These are phyloP conservation scores for Lindbergichthys nudifrons DNA, from an alignment of 2,797 vertebrate genomes.

Conservation along the genomic window DNA sequence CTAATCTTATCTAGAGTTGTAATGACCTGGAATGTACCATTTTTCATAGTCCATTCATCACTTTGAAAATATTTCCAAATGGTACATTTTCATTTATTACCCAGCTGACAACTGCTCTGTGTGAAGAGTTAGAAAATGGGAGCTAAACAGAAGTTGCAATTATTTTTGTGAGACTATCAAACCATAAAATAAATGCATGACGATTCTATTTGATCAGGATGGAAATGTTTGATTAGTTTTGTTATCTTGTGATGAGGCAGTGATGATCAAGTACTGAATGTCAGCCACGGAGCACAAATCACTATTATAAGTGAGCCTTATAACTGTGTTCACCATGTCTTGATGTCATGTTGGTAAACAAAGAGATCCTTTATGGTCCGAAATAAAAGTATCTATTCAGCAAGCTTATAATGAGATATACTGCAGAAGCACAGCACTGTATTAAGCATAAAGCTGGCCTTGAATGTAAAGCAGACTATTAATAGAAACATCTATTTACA, in stretches of 20 bases:
- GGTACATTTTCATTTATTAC: constrained; percentile 5
- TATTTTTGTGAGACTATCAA: not conserved
- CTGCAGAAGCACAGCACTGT: constrained; percentile 39
- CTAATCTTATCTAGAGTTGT: constrained; percentile 6
- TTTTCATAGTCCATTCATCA: constrained; percentile 25
- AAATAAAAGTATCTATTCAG: constrained; percentile 61
- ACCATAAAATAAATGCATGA: constrained; percentile 5
- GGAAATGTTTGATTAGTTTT: not conserved
- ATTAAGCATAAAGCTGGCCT: constrained; percentile 26
- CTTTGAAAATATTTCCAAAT: constrained; percentile 11
- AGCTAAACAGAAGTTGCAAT: not conserved
- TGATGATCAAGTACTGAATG: constrained; percentile 7
- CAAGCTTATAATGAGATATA: constrained; percentile 47
- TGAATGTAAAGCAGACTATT: constrained; percentile 39
- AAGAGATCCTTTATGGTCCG: constrained; percentile 45
- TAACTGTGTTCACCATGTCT: constrained; percentile 18
- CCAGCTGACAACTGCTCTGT: not conserved
- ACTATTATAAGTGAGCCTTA: constrained; percentile 43
- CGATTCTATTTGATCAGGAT: not conserved
- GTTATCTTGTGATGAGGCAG: constrained; percentile 25
- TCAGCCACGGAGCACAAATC: constrained; percentile 29
- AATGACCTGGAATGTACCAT: constrained; percentile 32
- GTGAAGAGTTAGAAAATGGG: not conserved
- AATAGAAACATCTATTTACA: constrained; percentile 55
- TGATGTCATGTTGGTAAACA: constrained; percentile 36